These are phyloP conservation scores for Bombycilla garrulus DNA, from an alignment of 2,113 vertebrate species.

Conservation along the genomic window DNA sequence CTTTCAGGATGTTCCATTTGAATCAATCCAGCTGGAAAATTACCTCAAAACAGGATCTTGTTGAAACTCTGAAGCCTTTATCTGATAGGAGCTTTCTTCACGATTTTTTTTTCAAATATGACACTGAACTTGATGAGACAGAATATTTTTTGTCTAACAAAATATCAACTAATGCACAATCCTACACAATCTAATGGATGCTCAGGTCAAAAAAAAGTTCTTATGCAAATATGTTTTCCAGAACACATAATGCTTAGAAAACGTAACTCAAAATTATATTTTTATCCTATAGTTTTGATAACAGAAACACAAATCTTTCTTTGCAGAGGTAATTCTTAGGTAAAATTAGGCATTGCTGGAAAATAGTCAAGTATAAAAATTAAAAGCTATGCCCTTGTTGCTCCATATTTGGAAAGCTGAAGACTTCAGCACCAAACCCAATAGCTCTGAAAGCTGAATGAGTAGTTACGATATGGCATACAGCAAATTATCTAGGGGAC, in stretches of 20 bases:
- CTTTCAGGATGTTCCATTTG: neutral
- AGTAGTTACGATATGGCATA: fast-evolving
- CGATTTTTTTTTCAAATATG: neutral
- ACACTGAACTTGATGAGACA: neutral
- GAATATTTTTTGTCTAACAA: neutral
- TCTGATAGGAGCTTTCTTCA: neutral
- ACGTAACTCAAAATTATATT: neutral
- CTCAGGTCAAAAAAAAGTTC: neutral
- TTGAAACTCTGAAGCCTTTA: neutral
- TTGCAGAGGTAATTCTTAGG: neutral
- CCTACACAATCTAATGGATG: neutral
- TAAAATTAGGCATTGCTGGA: neutral
- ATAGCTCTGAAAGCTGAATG: neutral
- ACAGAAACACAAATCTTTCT: neutral
- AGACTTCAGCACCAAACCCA: neutral
- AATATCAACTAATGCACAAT: neutral
- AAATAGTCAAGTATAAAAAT: neutral
- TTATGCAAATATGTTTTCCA: neutral
- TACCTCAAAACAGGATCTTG: neutral
- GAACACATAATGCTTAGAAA: neutral
- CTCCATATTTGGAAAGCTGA: neutral
- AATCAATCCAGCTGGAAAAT: neutral
- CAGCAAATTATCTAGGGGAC: neutral
- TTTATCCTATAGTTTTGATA: neutral
- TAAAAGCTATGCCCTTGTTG: neutral